Base-by-base conservation (phyloP, 1,140 invertebrate species). In the Drosophila murphyi region DNA sequence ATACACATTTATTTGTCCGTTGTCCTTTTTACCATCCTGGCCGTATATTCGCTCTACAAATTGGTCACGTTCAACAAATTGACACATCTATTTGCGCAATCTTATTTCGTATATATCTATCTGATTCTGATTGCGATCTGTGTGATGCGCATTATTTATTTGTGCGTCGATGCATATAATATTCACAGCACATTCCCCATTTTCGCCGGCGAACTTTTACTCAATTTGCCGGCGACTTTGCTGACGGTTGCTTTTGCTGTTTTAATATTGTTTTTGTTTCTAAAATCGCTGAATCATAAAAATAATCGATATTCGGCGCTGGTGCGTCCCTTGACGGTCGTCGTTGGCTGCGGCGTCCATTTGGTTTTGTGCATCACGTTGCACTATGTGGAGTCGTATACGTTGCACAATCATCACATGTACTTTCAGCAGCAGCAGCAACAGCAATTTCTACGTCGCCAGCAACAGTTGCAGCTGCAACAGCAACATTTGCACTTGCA, bases 141-240 rank as follows among this genome's bases (percentile, higher is more conserved):
- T 77, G 94, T 96, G 4, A 93, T 97, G 72, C 93, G 97, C 51
- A 96, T 97, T 78, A 96, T 97, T 78, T 97, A 97, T 87, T 94
- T 98, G 55, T 96, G 97, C 76, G 96, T 97, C 80, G 97, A 98
- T 93, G 96, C 97, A 0, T 98, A 98, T 86, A 98, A 98, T 82
- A 95, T 96, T 5, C 95, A 96, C 64, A 94, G 94, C 45, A 96
- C 95, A 0, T 94, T 97, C 77, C 96, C 96, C 37, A 94, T 95
- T n/a, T 95, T 96, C 41, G 91, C 97, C 7, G 96, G 97, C 34
- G 95, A 96, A 69, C 95, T 98, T n/a, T 91, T 98, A 2, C 95
- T 97, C 62, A 96, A 97, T 82, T 94, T 97, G 31, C 96, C 96
- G 0, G 95, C 96, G 28, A 97, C 97, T 57, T 95, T 97, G 56